Evolutionary conservation across 2,113 vertebrate genomes (phyloP), one percentile per base, ranked within the genome.

Genomic region (Paedocypris sp.): DNA sequence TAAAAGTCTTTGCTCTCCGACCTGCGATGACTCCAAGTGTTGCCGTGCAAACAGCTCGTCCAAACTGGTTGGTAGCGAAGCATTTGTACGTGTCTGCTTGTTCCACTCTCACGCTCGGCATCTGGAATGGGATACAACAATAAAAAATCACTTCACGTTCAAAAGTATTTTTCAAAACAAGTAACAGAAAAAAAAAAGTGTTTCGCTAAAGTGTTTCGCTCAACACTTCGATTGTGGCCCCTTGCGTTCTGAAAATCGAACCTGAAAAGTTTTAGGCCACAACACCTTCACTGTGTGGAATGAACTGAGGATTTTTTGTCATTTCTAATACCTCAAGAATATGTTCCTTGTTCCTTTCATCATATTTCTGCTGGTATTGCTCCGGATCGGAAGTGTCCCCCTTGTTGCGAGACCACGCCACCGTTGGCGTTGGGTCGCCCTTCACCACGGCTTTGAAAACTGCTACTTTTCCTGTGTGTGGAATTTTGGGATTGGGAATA

Each of bases 51-150:
- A 69, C 6, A 16, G 91, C 92, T 66, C 82, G 75, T 56, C 93
- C 93, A 0, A 85, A 94, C 2, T 70, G 33, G 56, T 96, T 97
- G 46, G 81, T 75, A 3, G 85, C 92, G 1, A 35, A 61, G 68
- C 90, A 95, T 67, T 78, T 88, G 70, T 91, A 94, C 42, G 83
- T 53, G 31, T 89, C 93, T 0, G 80, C 82, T 70, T 92, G 82
- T 1, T 79, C 77, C 0, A 45, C 2, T 0, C 70, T 86, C 26
- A 87, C 69, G 43, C 72, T 72, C 2, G 50, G 71, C 59, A 97
- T 80, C 93, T 97, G 71, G 19, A 26, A 6, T 31, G 19, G 7
- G 38, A 47, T 3, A 16, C 4, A 29, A 22, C 9, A 58, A 47
- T 4, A 41, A 39, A 32, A 1, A 43, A 22, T 25, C 16, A 36